Evolutionary conservation across 2,113 vertebrate species (phyloP).

Genomic region (Xiphorhynchus elegans): DNA sequence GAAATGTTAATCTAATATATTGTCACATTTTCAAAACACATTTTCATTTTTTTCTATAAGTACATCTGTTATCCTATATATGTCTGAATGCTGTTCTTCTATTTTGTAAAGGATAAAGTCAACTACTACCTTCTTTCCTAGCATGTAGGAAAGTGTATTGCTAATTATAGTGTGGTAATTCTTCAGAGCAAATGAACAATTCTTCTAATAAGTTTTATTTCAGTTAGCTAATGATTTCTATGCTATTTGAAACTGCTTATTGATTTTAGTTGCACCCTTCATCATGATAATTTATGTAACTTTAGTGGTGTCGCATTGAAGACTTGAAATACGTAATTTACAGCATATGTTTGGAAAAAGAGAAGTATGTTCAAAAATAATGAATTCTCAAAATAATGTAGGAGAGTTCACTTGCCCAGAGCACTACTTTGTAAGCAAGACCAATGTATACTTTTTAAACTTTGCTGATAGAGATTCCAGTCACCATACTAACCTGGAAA

Average conservation of each 20-base stretch:
- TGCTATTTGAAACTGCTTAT: background rate
- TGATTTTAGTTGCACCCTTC: conserved; percentile 53
- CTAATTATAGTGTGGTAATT: background rate
- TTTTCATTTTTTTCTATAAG: background rate
- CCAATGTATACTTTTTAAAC: background rate
- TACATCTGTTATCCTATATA: background rate
- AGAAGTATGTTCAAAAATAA: background rate
- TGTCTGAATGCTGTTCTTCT: background rate
- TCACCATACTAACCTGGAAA: background rate
- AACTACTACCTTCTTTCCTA: background rate
- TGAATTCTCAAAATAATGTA: background rate
- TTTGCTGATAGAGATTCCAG: background rate
- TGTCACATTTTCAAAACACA: background rate
- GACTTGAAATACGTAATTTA: conserved; percentile 20
- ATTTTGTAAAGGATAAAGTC: background rate
- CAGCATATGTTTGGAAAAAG: background rate
- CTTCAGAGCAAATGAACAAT: background rate
- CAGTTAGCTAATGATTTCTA: conserved; percentile 26
- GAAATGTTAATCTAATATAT: background rate
- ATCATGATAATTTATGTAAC: conserved; percentile 15
- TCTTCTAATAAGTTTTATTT: conserved; percentile 31
- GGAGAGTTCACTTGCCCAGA: background rate
- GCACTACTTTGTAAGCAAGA: background rate
- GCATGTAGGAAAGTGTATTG: background rate
- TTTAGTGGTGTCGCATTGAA: background rate